These are phyloP conservation scores for Morpho deidamia DNA, from an alignment of 2,888 invertebrate species.

Conservation along the genomic window DNA sequence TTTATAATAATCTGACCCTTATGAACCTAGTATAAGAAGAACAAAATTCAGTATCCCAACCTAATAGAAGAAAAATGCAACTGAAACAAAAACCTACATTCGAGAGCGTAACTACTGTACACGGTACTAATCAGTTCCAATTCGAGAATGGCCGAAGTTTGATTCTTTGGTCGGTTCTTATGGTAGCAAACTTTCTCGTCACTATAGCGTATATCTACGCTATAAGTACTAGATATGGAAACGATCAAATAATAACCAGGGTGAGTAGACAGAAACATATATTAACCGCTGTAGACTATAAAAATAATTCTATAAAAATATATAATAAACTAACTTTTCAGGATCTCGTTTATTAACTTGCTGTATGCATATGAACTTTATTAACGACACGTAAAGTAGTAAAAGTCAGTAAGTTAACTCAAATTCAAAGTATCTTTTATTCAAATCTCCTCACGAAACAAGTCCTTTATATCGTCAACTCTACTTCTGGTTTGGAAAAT, in stretches of 20 bases:
- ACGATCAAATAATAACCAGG: slow-evolving; percentile 52
- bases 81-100: slow-evolving; percentile 2
- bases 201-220: slow-evolving; percentile 43
- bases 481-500: no score
- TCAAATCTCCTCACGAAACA: no score
- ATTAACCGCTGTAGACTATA: no score
- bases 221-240: slow-evolving; percentile 46
- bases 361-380: no score
- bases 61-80: neutral
- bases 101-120: slow-evolving; percentile 43
- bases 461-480: no score
- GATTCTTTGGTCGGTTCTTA: slow-evolving; percentile 37
- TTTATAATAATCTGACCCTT: no score
- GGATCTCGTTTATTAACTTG: no score
- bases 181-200: slow-evolving; percentile 35
- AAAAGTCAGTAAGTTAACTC: no score
- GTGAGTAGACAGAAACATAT: slow-evolving; percentile 32
- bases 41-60: neutral
- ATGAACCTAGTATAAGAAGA: neutral
- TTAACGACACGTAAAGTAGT: no score
- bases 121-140: slow-evolving; percentile 43
- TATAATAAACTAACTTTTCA: no score
- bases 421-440: no score
- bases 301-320: no score
- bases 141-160: slow-evolving; percentile 30